phyloP scores from a whole-genome alignment of 2,113 vertebrate genomes.

The Rafetus swinhoei region DNA sequence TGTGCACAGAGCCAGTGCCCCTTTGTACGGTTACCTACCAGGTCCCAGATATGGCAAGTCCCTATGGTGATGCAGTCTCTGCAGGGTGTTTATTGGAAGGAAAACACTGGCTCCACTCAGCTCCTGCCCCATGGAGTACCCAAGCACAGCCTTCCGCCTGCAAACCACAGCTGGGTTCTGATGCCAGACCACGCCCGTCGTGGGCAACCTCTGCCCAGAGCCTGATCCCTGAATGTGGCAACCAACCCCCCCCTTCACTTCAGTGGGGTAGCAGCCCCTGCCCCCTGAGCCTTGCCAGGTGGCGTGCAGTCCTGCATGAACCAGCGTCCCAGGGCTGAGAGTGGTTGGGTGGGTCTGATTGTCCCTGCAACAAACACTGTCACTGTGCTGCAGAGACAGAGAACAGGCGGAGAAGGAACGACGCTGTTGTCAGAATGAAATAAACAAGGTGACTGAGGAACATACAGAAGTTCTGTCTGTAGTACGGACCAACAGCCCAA shows the following conservation, averaged over 20 bases:
- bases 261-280: no score
- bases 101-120: neutral
- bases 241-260: neutral
- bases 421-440: neutral
- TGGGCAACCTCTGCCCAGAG: no score
- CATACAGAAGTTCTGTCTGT: neutral
- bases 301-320: no score
- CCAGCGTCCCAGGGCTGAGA: neutral
- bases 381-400: neutral
- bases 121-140: neutral
- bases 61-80: neutral
- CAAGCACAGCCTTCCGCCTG: neutral
- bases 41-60: neutral
- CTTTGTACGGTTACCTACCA: neutral
- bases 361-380: no score
- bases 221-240: no score
- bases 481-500: no score
- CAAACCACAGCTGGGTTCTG: neutral
- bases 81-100: neutral
- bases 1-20: no score
- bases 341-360: neutral
- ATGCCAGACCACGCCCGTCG: no score
- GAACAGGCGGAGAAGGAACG: neutral
- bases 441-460: neutral
- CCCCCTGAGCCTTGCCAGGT: no score